Percentiles rank a stretch among this genome's conserved stretches.
These are phyloP conservation scores for Labrus mixtus DNA, from an alignment of 2,113 vertebrate genomes.

Conservation along the genomic window DNA sequence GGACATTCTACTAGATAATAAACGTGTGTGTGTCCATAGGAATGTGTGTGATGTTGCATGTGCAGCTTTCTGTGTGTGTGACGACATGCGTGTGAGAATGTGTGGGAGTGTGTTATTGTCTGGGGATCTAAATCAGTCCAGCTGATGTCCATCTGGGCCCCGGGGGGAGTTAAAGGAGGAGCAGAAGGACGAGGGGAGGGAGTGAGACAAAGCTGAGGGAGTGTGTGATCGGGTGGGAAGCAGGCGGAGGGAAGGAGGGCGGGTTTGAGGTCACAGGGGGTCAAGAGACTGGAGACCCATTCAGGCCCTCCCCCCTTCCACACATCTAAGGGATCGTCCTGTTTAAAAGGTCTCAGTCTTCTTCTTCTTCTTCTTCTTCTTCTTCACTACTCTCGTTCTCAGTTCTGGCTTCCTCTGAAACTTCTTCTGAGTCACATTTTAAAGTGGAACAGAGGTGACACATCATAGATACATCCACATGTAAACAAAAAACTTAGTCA, in stretches of 20 bases:
- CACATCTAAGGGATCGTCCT: not conserved
- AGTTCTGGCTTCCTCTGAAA: not conserved
- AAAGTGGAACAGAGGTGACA: not conserved
- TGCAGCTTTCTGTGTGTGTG: constrained; percentile 25
- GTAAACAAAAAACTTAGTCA: not conserved
- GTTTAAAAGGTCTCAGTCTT: constrained; percentile 1
- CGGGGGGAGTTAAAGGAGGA: constrained; percentile 38
- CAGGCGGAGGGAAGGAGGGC: constrained; percentile 14
- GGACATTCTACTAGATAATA: too few relatives aligned
- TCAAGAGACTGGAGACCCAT: constrained; percentile 47
- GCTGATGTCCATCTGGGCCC: constrained; percentile 74
- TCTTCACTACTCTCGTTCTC: not conserved
- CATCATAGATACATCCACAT: too few relatives aligned
- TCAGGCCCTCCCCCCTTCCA: not conserved
- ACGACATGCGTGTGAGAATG: constrained; percentile 47
- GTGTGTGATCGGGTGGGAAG: constrained; percentile 42
- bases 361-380: not conserved
- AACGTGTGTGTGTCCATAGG: constrained; percentile 13
- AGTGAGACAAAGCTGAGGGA: constrained; percentile 55
- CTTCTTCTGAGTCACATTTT: not conserved
- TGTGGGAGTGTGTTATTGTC: constrained; percentile 57
- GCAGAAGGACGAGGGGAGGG: constrained; percentile 40
- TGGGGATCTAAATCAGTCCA: constrained; percentile 45
- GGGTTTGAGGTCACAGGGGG: constrained; percentile 38
- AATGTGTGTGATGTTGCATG: not conserved